These are phyloP conservation scores for Sycophila sp. DNA, from an alignment of 1,140 invertebrate genomes.

Conservation along the genomic window DNA sequence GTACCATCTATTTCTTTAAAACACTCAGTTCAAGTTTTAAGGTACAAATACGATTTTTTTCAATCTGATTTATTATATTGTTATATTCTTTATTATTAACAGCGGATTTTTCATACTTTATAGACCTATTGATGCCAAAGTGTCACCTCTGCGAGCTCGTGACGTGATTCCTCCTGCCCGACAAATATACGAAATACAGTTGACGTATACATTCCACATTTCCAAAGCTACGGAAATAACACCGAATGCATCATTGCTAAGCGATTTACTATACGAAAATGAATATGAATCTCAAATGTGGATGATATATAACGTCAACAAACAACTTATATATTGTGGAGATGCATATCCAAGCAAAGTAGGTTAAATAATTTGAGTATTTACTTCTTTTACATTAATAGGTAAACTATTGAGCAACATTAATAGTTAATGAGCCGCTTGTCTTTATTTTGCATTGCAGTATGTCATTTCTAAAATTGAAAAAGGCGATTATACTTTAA, in stretches of 20 bases:
- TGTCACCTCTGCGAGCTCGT: conserved; percentile 77
- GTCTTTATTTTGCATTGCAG: conserved; percentile 71
- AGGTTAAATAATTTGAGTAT: conserved; percentile 40
- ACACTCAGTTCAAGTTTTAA: conserved; percentile 80
- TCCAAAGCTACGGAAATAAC: conserved; percentile 85
- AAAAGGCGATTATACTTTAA: conserved; percentile 93
- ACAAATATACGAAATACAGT: conserved; percentile 89
- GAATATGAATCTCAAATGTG: conserved; percentile 96
- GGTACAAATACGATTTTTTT: conserved; percentile 61
- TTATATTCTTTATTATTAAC: not conserved
- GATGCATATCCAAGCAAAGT: conserved; percentile 91
- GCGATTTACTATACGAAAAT: conserved; percentile 90
- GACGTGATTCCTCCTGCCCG: conserved; percentile 87
- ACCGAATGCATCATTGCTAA: conserved; percentile 82
- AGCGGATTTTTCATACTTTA: not conserved
- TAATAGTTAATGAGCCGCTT: too few relatives aligned
- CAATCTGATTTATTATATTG: not conserved
- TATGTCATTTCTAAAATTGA: conserved; percentile 86
- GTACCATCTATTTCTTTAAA: conserved; percentile 81
- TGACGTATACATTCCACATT: conserved; percentile 88
- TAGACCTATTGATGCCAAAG: conserved; percentile 83
- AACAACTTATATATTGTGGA: conserved; percentile 84
- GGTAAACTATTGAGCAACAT: too few relatives aligned
- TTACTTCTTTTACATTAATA: too few relatives aligned
- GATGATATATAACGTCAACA: conserved; percentile 95